These are phyloP conservation scores for Gila robusta DNA, from an alignment of 2,797 vertebrate genomes.

Conservation along the genomic window DNA sequence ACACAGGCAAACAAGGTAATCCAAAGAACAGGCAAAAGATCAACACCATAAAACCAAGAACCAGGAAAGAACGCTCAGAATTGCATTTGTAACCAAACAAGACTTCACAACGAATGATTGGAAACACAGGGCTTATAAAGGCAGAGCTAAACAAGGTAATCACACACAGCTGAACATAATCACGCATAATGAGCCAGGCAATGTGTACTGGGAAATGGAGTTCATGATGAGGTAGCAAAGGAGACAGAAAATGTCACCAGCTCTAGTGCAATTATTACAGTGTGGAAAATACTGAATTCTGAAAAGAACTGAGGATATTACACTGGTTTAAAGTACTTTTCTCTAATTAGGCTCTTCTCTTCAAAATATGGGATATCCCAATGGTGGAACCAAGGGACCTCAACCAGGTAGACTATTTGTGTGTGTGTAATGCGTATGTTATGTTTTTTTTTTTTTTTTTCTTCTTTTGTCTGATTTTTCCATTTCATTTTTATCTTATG, in stretches of 20 bases:
- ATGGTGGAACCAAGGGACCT: not conserved
- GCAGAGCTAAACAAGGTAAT: too few species aligned
- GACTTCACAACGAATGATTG: too few species aligned
- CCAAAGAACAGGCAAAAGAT: too few species aligned
- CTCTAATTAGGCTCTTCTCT: conserved; percentile 23
- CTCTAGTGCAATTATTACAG: not conserved
- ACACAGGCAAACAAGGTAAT: too few species aligned
- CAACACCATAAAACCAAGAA: too few species aligned
- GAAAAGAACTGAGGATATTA: not conserved
- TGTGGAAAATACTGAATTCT: not conserved
- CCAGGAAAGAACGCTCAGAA: too few species aligned
- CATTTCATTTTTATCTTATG: not conserved
- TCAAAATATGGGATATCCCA: conserved; percentile 66
- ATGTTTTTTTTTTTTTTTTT: not conserved
- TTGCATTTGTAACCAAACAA: too few species aligned
- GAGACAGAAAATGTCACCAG: not conserved
- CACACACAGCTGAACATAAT: too few species aligned
- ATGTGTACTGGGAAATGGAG: too few species aligned
- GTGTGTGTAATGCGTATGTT: not conserved
- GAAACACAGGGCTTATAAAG: too few species aligned
- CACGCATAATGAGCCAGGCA: too few species aligned
- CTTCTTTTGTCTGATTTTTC: not conserved
- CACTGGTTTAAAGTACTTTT: not conserved
- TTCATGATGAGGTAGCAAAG: too few species aligned
- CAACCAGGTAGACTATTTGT: conserved; percentile 7